Percentiles rank a stretch among this genome's conserved stretches.
Conservation (phyloP, 1,140 invertebrate species). For the Lordiphosa mommai region DNA sequence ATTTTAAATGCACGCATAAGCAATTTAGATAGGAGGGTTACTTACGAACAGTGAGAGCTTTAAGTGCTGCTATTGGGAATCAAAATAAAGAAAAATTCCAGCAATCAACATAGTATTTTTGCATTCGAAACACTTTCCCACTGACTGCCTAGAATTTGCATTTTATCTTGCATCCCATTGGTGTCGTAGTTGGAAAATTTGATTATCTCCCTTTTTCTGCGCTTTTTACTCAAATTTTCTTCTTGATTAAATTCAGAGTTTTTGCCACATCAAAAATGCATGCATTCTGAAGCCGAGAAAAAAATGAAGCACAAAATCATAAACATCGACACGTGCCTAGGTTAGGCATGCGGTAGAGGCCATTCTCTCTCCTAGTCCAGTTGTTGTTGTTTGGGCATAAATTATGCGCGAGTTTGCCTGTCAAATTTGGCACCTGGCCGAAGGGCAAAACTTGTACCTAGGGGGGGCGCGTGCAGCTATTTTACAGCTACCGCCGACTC, state of each 20-base stretch:
- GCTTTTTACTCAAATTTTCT: constrained; percentile 5
- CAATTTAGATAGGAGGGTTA: no score
- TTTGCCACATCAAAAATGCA: constrained; percentile 54
- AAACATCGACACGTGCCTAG: constrained; percentile 61
- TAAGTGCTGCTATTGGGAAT: no score
- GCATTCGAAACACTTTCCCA: background rate
- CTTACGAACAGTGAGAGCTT: no score
- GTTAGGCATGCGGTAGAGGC: constrained; percentile 7
- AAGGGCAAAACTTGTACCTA: constrained; percentile 32
- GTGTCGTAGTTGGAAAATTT: constrained; percentile 1
- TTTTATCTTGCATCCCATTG: background rate
- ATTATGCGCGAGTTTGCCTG: constrained; percentile 44
- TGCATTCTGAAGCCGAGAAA: constrained; percentile 10
- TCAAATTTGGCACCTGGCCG: constrained; percentile 62
- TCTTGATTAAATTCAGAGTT: constrained; percentile 54
- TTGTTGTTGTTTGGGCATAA: constrained; percentile 43
- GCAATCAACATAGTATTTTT: background rate
- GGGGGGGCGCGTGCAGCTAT: constrained; percentile 44
- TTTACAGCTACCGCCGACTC: constrained; percentile 14
- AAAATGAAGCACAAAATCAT: constrained; percentile 34
- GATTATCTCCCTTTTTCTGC: background rate
- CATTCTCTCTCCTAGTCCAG: constrained; percentile 2
- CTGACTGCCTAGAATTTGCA: no score
- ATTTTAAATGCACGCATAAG: no score
- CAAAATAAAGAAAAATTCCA: no score